Conservation (phyloP, 2,888 invertebrate genomes). For the Stenichneumon culpator region DNA sequence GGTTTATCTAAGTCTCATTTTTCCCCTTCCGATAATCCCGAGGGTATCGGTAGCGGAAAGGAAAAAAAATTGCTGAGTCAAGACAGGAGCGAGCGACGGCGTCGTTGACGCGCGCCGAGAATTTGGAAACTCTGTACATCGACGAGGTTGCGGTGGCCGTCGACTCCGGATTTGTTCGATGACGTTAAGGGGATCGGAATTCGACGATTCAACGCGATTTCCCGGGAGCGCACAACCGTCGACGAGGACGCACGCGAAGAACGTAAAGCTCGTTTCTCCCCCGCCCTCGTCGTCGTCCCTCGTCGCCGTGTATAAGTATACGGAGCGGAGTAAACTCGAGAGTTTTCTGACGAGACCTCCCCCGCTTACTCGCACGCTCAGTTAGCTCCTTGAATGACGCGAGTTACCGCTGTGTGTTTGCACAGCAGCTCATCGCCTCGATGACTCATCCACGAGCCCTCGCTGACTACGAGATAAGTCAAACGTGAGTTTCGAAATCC, state of each 20-base stretch:
- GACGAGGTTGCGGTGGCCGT: conserved; percentile 32
- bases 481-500: conserved; percentile 72
- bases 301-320: conserved; percentile 12
- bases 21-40: neutral
- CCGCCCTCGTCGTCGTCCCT: neutral
- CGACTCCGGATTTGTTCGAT: conserved; percentile 59
- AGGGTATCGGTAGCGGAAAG: neutral
- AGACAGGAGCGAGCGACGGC: neutral
- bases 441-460: conserved; percentile 52
- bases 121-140: conserved; percentile 33
- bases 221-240: conserved; percentile 47
- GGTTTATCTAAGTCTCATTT: neutral
- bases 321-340: conserved; percentile 25
- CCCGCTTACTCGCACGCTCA: conserved; percentile 25
- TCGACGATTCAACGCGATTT: conserved; percentile 60
- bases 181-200: conserved; percentile 62
- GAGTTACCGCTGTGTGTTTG: conserved; percentile 37
- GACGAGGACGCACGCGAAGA: conserved; percentile 42
- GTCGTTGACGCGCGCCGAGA: conserved; percentile 31
- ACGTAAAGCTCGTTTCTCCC: conserved; percentile 35
- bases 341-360: conserved; percentile 35
- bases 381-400: conserved; percentile 59
- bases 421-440: conserved; percentile 11
- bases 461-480: conserved; percentile 20
- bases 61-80: conserved; percentile 1